Conservation (phyloP, 2,888 invertebrate species). For the Acanthosepion esculentum region DNA sequence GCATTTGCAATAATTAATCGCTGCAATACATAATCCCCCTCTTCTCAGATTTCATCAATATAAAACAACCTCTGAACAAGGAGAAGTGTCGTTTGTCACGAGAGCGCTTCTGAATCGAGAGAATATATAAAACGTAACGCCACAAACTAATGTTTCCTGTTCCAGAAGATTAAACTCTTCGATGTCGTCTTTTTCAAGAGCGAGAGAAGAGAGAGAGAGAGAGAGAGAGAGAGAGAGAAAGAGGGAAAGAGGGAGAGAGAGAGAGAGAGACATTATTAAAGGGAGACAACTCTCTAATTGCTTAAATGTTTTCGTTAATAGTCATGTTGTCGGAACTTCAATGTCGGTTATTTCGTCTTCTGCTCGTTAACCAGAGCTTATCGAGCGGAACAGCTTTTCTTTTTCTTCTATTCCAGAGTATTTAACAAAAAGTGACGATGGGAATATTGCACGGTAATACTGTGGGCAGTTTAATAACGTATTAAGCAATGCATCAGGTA, state of each 20-base stretch:
- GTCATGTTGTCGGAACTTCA: background rate
- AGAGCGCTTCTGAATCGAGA: background rate
- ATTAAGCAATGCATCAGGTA: background rate
- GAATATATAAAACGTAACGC: background rate
- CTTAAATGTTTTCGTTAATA: background rate
- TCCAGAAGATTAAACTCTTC: slow-evolving; percentile 10
- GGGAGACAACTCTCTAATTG: background rate
- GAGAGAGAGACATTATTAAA: background rate
- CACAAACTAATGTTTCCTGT: background rate
- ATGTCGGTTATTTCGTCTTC: background rate
- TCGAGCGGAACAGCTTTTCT: background rate
- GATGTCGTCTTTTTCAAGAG: background rate
- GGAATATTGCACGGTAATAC: background rate
- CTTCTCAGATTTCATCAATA: slow-evolving; percentile 1
- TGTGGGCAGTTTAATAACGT: background rate
- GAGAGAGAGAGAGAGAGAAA: too few species aligned
- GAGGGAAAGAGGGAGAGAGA: too few species aligned
- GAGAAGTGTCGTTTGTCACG: background rate
- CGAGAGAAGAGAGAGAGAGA: background rate
- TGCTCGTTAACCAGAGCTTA: slow-evolving; percentile 17
- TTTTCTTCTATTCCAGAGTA: background rate
- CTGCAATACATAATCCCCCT: background rate
- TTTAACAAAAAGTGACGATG: background rate
- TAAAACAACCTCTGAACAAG: background rate
- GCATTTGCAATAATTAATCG: background rate